Evolutionary conservation across 2,888 invertebrate species (phyloP).

Genomic region (Drosophila longiperda): DNA sequence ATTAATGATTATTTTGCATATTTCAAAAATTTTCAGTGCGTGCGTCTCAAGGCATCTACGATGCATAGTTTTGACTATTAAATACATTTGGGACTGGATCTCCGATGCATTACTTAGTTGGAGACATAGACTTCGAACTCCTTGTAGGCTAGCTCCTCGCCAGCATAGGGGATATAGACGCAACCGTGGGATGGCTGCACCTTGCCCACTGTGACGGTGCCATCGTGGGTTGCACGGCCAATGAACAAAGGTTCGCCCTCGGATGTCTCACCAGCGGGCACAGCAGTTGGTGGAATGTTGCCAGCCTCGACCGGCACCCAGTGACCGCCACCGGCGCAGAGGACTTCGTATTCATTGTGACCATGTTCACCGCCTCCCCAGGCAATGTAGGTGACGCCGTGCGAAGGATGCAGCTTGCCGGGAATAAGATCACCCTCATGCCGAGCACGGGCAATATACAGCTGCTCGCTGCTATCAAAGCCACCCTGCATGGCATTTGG

Average conservation of each 20-base stretch:
- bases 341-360: conserved; percentile 89
- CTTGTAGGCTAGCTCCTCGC: conserved; percentile 91
- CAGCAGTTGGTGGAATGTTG: conserved; percentile 90
- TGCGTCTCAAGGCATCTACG: conserved; percentile 42
- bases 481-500: conserved; percentile 90
- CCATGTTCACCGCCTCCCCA: conserved; percentile 92
- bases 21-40: conserved; percentile 43
- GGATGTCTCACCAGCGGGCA: conserved; percentile 90
- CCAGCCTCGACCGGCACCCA: conserved; percentile 89
- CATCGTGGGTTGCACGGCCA: conserved; percentile 92
- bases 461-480: conserved; percentile 86
- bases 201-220: conserved; percentile 91
- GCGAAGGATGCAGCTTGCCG: conserved; percentile 89
- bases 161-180: conserved; percentile 93
- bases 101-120: conserved; percentile 60
- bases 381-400: conserved; percentile 89
- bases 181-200: conserved; percentile 93
- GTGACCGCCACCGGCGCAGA: conserved; percentile 87
- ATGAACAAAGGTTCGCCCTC: conserved; percentile 92
- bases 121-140: conserved; percentile 91
- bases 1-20: conserved; percentile 22
- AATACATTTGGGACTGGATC: conserved; percentile 29
- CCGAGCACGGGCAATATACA: conserved; percentile 89
- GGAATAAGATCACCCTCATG: conserved; percentile 91
- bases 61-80: conserved; percentile 41